A percentile compares a stretch with the other conserved stretches of the same genome.
Conservation (phyloP, 2,888 invertebrate species). For the Clunio marinus region DNA sequence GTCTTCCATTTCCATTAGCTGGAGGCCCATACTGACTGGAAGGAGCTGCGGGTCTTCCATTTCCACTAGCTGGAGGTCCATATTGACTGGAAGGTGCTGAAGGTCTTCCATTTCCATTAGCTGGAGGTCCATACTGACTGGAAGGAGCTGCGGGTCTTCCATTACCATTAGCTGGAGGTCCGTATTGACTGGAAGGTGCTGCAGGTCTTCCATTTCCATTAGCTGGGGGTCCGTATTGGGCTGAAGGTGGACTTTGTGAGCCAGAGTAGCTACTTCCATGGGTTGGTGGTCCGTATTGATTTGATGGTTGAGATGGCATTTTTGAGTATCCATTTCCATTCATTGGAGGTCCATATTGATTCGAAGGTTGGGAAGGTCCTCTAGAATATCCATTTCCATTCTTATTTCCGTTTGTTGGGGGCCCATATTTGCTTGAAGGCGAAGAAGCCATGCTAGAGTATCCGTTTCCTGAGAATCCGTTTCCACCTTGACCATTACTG, state of each 20-base stretch:
- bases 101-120: slow-evolving; percentile 21
- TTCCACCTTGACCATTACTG: too few species aligned
- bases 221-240: slow-evolving; percentile 12
- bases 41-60: not conserved
- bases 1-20: not conserved
- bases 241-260: not conserved
- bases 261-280: not conserved
- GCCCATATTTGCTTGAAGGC: slow-evolving; percentile 19
- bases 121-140: slow-evolving; percentile 1
- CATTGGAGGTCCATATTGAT: slow-evolving; percentile 8
- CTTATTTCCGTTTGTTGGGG: not conserved
- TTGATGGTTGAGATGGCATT: not conserved
- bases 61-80: slow-evolving; percentile 12
- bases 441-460: not conserved
- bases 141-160: slow-evolving; percentile 8
- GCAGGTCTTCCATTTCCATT: not conserved
- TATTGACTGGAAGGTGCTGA: slow-evolving; percentile 12
- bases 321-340: not conserved
- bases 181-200: slow-evolving; percentile 5
- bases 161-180: not conserved
- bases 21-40: not conserved
- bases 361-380: slow-evolving; percentile 22
- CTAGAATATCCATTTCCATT: slow-evolving; percentile 15
- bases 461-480: not conserved
- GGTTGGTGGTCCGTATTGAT: not conserved